phyloP scores from a whole-genome alignment of 2,113 vertebrate species.

The Mixornis gularis region DNA sequence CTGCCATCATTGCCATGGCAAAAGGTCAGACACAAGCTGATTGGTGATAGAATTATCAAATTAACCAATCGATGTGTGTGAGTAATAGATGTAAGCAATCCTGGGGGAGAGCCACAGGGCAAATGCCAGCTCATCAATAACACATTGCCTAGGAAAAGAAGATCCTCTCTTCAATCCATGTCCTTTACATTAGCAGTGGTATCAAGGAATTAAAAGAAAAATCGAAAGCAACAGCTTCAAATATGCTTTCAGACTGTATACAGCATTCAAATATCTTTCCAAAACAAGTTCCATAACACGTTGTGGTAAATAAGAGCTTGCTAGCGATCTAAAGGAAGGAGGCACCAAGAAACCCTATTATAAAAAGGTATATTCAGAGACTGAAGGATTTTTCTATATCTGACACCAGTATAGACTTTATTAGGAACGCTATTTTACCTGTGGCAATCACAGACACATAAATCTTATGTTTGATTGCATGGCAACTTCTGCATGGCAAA shows the following conservation, averaged over 20 bases:
- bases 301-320: not conserved
- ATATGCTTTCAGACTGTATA: conserved; percentile 40
- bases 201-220: conserved; percentile 65
- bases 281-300: not conserved
- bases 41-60: conserved; percentile 99
- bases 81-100: conserved; percentile 83
- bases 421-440: not conserved
- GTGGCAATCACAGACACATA: conserved; percentile 12
- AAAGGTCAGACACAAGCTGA: conserved; percentile 98
- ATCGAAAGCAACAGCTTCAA: conserved; percentile 55
- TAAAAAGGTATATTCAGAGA: not conserved
- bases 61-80: conserved; percentile 93
- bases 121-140: conserved; percentile 92
- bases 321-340: not conserved
- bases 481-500: conserved; percentile 30
- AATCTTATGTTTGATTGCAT: conserved; percentile 1
- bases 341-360: not conserved
- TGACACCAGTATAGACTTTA: not conserved
- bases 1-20: conserved; percentile 91
- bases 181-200: conserved; percentile 68
- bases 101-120: conserved; percentile 81
- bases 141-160: conserved; percentile 73
- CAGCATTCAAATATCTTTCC: conserved; percentile 1
- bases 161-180: conserved; percentile 73
- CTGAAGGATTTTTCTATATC: not conserved